A percentile compares a stretch with the other conserved stretches of the same genome.
These are phyloP conservation scores for Apostichopus californicus DNA, from an alignment of 35 echinoderm and acorn worm genomes.

Conservation along the genomic window DNA sequence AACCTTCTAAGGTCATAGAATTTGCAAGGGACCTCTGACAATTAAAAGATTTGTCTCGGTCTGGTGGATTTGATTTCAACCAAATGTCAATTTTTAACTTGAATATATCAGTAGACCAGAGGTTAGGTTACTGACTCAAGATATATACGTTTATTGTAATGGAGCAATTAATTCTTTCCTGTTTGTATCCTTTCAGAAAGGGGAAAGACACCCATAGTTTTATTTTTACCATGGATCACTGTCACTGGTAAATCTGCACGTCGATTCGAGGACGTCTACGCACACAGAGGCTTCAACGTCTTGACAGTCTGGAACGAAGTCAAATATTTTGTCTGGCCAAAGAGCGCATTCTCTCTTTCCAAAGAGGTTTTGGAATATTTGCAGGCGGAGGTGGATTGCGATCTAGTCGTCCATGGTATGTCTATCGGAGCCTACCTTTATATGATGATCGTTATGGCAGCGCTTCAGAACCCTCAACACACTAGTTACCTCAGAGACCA, in stretches of 20 bases:
- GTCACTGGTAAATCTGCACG: constrained; percentile 11
- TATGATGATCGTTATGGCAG: constrained; percentile 26
- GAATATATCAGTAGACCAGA: no score
- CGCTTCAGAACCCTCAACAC: neutral
- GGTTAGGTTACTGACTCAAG: no score
- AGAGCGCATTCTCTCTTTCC: constrained; percentile 46
- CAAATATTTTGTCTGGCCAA: constrained; percentile 63
- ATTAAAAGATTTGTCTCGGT: no score
- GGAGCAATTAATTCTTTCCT: neutral
- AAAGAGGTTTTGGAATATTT: constrained; percentile 51
- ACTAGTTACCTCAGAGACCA: constrained; percentile 8
- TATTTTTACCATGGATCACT: constrained; percentile 37
- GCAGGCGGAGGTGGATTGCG: neutral
- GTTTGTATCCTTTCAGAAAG: neutral
- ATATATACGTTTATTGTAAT: no score
- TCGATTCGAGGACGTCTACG: constrained; percentile 67
- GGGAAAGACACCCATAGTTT: constrained; percentile 29
- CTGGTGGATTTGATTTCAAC: no score
- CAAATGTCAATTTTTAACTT: no score
- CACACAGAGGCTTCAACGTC: constrained; percentile 68
- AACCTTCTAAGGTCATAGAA: no score
- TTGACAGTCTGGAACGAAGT: constrained; percentile 55
- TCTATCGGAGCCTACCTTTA: constrained; percentile 75
- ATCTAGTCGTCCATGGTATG: constrained; percentile 68
- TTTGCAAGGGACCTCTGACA: no score